phyloP scores from a whole-genome alignment of 2,888 invertebrate genomes.

The Altica lythri region DNA sequence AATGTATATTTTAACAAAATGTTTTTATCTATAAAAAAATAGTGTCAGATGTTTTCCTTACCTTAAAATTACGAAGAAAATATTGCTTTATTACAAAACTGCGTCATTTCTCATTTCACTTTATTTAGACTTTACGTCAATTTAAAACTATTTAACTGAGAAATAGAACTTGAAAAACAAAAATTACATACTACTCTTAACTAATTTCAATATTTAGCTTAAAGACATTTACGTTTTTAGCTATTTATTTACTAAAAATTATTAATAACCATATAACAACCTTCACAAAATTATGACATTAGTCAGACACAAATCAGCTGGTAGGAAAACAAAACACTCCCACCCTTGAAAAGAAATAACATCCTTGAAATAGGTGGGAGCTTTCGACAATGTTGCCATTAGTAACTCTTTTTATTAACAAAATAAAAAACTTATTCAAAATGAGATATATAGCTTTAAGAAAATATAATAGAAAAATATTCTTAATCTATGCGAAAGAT shows the following conservation, averaged over 20 bases:
- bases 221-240: slow-evolving; percentile 9
- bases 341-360: slow-evolving; percentile 18
- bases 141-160: slow-evolving; percentile 38
- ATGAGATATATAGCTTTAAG: too few relatives aligned
- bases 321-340: slow-evolving; percentile 41
- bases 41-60: too few relatives aligned
- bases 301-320: slow-evolving; percentile 52
- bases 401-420: too few relatives aligned
- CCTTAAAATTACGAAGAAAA: slow-evolving; percentile 30
- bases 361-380: slow-evolving; percentile 7
- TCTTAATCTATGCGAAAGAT: too few relatives aligned
- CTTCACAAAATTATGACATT: slow-evolving; percentile 37
- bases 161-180: slow-evolving; percentile 14
- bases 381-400: neutral
- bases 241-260: slow-evolving; percentile 16
- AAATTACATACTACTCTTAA: neutral
- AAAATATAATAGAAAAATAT: too few relatives aligned
- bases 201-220: slow-evolving; percentile 1
- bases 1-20: too few relatives aligned
- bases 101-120: slow-evolving; percentile 63
- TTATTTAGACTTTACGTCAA: slow-evolving; percentile 61
- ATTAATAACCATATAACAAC: slow-evolving; percentile 35
- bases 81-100: slow-evolving; percentile 54
- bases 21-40: too few relatives aligned
- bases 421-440: too few relatives aligned